A percentile compares a stretch with the other conserved stretches of the same genome.
Conservation (phyloP, 2,888 invertebrate genomes). For the Cryptus viduatorius region DNA sequence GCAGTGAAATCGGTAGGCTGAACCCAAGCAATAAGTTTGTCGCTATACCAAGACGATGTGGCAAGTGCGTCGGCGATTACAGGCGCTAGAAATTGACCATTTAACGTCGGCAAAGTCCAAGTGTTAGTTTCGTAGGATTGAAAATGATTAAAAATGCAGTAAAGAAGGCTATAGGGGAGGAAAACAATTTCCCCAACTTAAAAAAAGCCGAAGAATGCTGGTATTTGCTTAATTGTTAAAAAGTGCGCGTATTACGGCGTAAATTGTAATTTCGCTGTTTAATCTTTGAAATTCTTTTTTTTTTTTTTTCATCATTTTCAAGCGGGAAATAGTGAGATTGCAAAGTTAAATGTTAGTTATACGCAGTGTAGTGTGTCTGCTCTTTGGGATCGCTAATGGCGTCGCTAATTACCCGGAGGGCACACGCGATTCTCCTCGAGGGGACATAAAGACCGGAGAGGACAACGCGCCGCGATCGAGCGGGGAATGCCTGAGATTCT, state of each 20-base stretch:
- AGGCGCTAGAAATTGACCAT: no score
- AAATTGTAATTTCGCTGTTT: not conserved
- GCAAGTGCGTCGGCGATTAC: no score
- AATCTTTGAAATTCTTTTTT: not conserved
- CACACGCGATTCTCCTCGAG: constrained; percentile 60
- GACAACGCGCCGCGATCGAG: constrained; percentile 42
- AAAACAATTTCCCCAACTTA: not conserved
- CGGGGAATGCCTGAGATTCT: constrained; percentile 61
- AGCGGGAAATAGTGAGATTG: constrained; percentile 7
- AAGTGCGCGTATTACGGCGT: not conserved
- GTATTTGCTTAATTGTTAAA: not conserved
- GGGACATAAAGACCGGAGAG: constrained; percentile 36
- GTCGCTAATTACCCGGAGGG: constrained; percentile 65
- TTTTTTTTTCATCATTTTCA: not conserved
- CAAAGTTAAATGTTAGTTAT: not conserved
- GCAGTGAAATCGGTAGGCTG: no score
- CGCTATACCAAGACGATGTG: no score
- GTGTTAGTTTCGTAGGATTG: not conserved
- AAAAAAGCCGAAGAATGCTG: not conserved
- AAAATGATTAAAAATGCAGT: not conserved
- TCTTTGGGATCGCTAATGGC: constrained; percentile 62
- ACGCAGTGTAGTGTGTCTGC: constrained; percentile 28
- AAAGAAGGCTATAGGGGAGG: not conserved
- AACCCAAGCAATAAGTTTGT: no score
- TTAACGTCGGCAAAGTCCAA: not conserved